These are phyloP conservation scores for Micropoecilia bifurca DNA, from an alignment of 2,797 vertebrate genomes.

Conservation along the genomic window DNA sequence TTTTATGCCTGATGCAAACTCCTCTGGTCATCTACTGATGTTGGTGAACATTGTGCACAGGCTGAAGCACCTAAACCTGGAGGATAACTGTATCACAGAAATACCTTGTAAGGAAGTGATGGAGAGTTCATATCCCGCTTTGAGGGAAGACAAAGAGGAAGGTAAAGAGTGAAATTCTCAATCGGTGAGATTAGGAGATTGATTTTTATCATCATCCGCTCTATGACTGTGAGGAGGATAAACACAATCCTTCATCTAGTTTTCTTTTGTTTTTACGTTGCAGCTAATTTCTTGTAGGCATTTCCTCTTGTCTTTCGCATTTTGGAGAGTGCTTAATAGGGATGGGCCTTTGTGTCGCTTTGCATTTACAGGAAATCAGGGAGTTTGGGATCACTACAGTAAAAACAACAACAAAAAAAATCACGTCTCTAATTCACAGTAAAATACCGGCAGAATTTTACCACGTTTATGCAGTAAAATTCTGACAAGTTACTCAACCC, in stretches of 20 bases:
- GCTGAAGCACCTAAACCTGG: constrained; percentile 86
- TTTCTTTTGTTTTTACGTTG: neutral
- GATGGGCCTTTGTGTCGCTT: neutral
- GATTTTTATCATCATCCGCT: neutral
- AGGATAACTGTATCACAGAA: constrained; percentile 83
- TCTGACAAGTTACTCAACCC: neutral
- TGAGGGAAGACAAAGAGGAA: constrained; percentile 8
- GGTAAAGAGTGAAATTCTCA: constrained; percentile 29
- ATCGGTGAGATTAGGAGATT: neutral
- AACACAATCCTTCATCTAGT: neutral
- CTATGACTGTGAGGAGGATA: neutral
- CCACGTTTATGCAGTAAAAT: too few species aligned
- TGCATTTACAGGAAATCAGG: neutral
- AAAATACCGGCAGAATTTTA: too few species aligned
- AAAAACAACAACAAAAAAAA: too few species aligned
- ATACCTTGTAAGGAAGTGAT: constrained; percentile 81
- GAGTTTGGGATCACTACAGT: neutral
- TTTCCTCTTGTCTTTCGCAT: neutral
- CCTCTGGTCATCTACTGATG: neutral
- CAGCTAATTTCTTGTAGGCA: neutral
- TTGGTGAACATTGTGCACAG: constrained; percentile 65
- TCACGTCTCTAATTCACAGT: too few species aligned
- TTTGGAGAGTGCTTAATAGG: neutral
- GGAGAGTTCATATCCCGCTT: constrained; percentile 12
- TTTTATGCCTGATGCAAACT: neutral